Evolutionary conservation across 2,113 vertebrate genomes (phyloP).

Genomic region (Strix uralensis): DNA sequence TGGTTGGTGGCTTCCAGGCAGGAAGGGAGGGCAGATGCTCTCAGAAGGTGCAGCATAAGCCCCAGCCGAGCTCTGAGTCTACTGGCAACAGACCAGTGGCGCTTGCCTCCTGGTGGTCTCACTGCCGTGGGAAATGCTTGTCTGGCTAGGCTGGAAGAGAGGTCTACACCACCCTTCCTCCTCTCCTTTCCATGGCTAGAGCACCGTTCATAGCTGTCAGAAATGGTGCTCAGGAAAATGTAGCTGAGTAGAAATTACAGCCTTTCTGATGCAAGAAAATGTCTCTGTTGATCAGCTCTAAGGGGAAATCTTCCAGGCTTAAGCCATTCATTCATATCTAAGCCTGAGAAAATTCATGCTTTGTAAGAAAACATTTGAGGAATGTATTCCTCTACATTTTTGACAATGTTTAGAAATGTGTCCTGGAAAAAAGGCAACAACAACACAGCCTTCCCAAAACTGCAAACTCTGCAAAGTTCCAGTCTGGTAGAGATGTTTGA

Average conservation of each 20-base stretch:
- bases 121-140: neutral
- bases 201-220: neutral
- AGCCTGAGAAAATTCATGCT: neutral
- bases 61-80: rapidly evolving
- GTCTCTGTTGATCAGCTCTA: neutral
- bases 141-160: neutral
- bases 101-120: neutral
- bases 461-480: neutral
- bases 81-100: neutral
- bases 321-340: neutral
- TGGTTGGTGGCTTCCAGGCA: neutral
- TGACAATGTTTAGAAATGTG: neutral
- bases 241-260: neutral
- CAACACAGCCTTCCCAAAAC: neutral
- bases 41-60: neutral
- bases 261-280: neutral
- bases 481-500: neutral
- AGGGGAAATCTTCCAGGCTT: neutral
- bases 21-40: neutral
- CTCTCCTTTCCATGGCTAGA: neutral
- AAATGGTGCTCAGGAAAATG: neutral
- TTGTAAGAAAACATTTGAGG: neutral
- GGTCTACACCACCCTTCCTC: neutral
- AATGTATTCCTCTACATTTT: conserved; percentile 9
- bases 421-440: neutral